Percentiles rank a stretch among this genome's conserved stretches.
Conservation (phyloP, 2,797 vertebrate species). For the Parauchenoglanis punctatus region DNA sequence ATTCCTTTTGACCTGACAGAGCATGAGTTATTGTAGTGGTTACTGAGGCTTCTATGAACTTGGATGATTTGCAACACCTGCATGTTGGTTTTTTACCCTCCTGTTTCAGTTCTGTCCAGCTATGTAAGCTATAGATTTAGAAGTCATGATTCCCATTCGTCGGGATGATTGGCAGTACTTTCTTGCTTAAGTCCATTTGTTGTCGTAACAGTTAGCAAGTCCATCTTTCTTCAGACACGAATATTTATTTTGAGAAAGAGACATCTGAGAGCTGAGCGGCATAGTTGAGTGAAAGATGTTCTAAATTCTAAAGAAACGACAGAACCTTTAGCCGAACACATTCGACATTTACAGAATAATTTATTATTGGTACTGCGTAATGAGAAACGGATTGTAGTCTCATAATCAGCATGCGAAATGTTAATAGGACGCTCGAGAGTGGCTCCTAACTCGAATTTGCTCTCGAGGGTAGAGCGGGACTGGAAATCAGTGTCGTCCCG, state of each 20-base stretch:
- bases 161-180: too few species aligned
- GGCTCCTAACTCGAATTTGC: neutral
- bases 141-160: neutral
- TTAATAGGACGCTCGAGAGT: slow-evolving; percentile 21
- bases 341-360: neutral
- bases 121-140: neutral
- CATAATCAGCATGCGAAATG: slow-evolving; percentile 24
- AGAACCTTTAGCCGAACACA: neutral
- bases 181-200: neutral
- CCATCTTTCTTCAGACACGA: neutral
- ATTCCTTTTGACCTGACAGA: neutral
- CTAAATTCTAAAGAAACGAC: neutral
- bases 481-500: slow-evolving; percentile 12
- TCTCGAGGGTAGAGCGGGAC: neutral
- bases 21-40: neutral
- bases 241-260: neutral
- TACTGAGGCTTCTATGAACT: neutral
- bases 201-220: neutral
- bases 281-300: too few species aligned
- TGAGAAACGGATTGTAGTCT: neutral
- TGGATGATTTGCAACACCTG: neutral
- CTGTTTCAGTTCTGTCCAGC: neutral
- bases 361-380: neutral
- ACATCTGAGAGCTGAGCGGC: neutral
- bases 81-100: neutral